Evolutionary conservation across 2,797 vertebrate species (phyloP), one percentile per base, ranked within the genome.

Genomic region (Esox masquinongy): DNA sequence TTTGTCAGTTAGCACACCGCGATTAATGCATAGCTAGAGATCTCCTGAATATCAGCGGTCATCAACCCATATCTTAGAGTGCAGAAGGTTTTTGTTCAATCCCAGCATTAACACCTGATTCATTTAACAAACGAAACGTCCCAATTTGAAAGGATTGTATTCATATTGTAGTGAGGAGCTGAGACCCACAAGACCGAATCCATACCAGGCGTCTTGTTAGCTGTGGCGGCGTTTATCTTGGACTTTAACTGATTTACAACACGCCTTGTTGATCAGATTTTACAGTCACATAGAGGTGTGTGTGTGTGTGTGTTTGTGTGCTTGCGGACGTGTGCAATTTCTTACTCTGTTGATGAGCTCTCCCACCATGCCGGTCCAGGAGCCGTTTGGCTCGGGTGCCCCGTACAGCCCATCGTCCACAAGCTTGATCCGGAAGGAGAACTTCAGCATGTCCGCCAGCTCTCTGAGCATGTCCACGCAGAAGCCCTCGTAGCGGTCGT

Each of bases 351-450:
- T 95, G 88, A 98, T 97, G 77, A 98, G 95, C 88, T 98, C 97
- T 4, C 96, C 97, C 71, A 98, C 97, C 96, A 98, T 97, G 73
- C 97, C 97, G 0, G 96, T 97, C 96, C 97, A 98, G 83, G 95
- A 96, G 26, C 97, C 96, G 0, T 98, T 97, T 79, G 96, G 93
- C 68, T 97, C 96, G 0, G 97, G 97, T 0, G 96, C 97, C 0
- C 97, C 97, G 0, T 98, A 98, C 0, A 96, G 90, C 0, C 95
- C 95, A 0, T 98, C 97, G 8, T 97, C 96, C 81, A 97, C 97
- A 87, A 98, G 87, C 63, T 95, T 95, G 87, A 98, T 95, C 80
- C 87, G 93, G 82, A 94, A 98, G 68, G 94, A 95, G 92, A 98
- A 98, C 79, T 95, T 95, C 19, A 97, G 90, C 74, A 95, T 94